These are phyloP conservation scores for Fabriciana adippe DNA, from an alignment of 2,888 invertebrate species.

Conservation along the genomic window DNA sequence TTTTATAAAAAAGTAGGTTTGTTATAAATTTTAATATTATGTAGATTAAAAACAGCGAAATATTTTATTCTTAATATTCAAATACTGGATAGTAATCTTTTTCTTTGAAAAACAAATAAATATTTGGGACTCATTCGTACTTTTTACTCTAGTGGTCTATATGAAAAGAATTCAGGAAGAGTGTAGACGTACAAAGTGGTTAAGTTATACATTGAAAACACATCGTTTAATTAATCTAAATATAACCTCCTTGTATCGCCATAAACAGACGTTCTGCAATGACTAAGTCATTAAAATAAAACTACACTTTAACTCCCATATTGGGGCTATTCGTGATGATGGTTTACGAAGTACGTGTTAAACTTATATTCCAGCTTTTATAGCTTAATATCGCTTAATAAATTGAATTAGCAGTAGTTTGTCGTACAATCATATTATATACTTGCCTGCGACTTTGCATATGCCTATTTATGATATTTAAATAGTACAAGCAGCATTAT, in stretches of 20 bases:
- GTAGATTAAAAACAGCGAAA: too few species aligned
- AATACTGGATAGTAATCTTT: too few species aligned
- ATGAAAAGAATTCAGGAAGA: too few species aligned
- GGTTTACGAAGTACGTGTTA: slow-evolving; percentile 21
- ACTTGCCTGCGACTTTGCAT: neutral
- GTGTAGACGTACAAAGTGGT: neutral
- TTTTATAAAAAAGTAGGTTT: too few species aligned
- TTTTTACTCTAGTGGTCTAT: too few species aligned
- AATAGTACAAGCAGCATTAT: too few species aligned
- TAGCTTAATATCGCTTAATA: neutral
- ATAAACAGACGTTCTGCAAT: slow-evolving; percentile 25
- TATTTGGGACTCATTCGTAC: too few species aligned
- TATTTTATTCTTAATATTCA: too few species aligned
- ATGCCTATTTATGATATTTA: neutral
- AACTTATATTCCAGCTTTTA: slow-evolving; percentile 8
- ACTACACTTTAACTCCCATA: slow-evolving; percentile 37
- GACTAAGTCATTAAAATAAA: slow-evolving; percentile 38
- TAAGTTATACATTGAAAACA: slow-evolving; percentile 1
- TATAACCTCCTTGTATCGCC: slow-evolving; percentile 24
- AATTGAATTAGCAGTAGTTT: neutral
- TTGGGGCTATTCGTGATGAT: slow-evolving; percentile 36
- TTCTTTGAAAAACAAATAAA: too few species aligned
- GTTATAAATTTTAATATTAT: too few species aligned
- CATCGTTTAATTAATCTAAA: slow-evolving; percentile 29
- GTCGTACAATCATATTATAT: neutral